phyloP scores from a whole-genome alignment of 2,888 invertebrate species.

The Trissolcus brochymenae region DNA sequence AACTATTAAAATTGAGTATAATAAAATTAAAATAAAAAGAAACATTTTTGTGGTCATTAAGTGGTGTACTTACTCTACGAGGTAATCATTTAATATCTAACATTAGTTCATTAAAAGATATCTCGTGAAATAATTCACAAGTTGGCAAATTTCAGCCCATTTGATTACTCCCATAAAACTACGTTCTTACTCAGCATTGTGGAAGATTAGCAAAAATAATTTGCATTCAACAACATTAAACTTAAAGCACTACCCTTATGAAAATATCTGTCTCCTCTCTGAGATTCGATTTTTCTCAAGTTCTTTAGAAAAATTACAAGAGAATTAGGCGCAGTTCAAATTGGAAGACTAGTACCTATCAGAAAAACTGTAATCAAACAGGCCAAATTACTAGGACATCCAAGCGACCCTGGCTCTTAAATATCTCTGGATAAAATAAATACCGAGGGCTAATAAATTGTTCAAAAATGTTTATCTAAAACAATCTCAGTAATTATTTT shows the following conservation, averaged over 20 bases:
- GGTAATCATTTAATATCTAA: too few species aligned
- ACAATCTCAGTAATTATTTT: conserved; percentile 30
- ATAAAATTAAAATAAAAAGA: too few species aligned
- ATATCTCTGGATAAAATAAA: conserved; percentile 16
- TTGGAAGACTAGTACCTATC: conserved; percentile 21
- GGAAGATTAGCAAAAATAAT: conserved; percentile 5
- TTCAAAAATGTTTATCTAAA: conserved; percentile 23
- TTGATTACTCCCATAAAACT: conserved; percentile 2
- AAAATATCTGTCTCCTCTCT: not conserved
- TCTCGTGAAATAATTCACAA: not conserved
- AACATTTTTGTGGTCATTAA: too few species aligned
- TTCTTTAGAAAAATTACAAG: not conserved
- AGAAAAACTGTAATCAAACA: conserved; percentile 15
- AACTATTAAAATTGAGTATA: too few species aligned
- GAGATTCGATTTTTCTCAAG: not conserved
- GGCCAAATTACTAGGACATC: conserved; percentile 6
- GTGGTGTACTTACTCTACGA: too few species aligned
- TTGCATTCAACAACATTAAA: not conserved
- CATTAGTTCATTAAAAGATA: too few species aligned
- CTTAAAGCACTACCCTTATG: not conserved
- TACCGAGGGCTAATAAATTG: conserved; percentile 19
- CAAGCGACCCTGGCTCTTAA: not conserved
- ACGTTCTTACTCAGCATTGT: not conserved
- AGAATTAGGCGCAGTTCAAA: not conserved
- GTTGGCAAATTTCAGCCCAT: conserved; percentile 6